Conservation (phyloP, 2,797 vertebrate species). For the Scarus forsteni region DNA sequence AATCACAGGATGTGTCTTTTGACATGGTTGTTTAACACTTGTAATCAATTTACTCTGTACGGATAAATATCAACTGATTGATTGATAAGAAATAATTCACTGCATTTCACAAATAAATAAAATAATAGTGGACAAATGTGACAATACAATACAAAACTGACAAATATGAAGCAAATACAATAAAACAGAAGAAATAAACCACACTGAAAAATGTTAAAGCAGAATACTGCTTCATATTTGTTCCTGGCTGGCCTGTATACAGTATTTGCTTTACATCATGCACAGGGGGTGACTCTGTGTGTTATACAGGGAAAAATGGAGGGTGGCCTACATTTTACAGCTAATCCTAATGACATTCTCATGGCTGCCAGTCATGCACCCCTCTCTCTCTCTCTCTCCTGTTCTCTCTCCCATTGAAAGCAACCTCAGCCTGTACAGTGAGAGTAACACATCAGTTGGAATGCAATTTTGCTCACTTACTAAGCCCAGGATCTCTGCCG, state of each 20-base stretch:
- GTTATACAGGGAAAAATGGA: conserved; percentile 46
- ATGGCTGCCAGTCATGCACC: conserved; percentile 67
- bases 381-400: conserved; percentile 6
- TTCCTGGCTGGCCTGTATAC: conserved; percentile 34
- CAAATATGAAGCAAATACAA: conserved; percentile 54
- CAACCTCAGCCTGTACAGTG: conserved; percentile 31
- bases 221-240: conserved; percentile 30
- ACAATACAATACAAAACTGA: too few relatives aligned
- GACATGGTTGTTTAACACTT: too few relatives aligned
- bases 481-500: conserved; percentile 13
- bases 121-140: too few relatives aligned
- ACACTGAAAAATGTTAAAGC: conserved; percentile 43
- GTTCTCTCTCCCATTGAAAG: conserved; percentile 22
- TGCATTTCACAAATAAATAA: too few relatives aligned
- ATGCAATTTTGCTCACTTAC: conserved; percentile 40
- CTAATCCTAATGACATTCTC: conserved; percentile 75
- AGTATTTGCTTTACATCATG: conserved; percentile 56
- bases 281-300: conserved; percentile 39
- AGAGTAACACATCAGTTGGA: conserved; percentile 40
- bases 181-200: conserved; percentile 58
- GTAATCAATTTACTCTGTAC: too few relatives aligned
- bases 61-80: too few relatives aligned
- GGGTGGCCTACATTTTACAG: conserved; percentile 69
- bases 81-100: too few relatives aligned
- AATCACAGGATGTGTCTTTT: too few relatives aligned